Evolutionary conservation across 1,140 invertebrate genomes (phyloP).

Genomic region (Drosophila busckii): DNA sequence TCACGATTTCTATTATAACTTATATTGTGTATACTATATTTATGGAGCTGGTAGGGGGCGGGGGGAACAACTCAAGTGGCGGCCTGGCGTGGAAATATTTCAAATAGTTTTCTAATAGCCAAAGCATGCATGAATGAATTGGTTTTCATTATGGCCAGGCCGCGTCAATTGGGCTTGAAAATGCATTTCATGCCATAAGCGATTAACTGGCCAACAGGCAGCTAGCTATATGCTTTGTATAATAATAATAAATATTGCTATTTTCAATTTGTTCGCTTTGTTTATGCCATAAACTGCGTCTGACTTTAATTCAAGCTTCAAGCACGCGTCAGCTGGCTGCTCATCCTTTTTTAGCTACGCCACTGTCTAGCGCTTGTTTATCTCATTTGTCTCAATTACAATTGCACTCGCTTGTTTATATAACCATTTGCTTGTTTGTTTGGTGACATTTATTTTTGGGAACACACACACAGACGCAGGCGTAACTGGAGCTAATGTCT

Average conservation of each 20-base stretch:
- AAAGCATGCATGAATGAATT: conserved; percentile 54
- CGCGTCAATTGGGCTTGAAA: conserved; percentile 24
- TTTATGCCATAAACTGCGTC: no score
- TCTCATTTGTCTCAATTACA: conserved; percentile 46
- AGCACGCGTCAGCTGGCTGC: no score
- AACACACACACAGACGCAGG: no score
- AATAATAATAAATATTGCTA: no score
- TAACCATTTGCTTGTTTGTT: conserved; percentile 6
- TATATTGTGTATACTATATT: conserved; percentile 28
- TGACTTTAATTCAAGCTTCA: no score
- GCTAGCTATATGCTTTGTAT: no score
- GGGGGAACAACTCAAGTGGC: conserved; percentile 1
- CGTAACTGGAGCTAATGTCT: conserved; percentile 8
- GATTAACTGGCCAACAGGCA: conserved; percentile 35
- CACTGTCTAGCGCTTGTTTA: conserved; percentile 2
- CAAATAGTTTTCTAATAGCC: conserved; percentile 72
- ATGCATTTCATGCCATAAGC: conserved; percentile 45
- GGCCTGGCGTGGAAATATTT: conserved; percentile 61
- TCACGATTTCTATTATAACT: conserved; percentile 66
- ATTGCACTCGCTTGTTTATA: conserved; percentile 56
- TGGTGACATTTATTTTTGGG: no score
- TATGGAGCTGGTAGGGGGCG: conserved; percentile 22
- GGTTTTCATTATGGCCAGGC: conserved; percentile 33
- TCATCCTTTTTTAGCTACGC: no score
- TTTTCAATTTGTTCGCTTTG: no score